Evolutionary conservation across 2,888 invertebrate genomes (phyloP).

Genomic region (Phyllotreta cruciferae): DNA sequence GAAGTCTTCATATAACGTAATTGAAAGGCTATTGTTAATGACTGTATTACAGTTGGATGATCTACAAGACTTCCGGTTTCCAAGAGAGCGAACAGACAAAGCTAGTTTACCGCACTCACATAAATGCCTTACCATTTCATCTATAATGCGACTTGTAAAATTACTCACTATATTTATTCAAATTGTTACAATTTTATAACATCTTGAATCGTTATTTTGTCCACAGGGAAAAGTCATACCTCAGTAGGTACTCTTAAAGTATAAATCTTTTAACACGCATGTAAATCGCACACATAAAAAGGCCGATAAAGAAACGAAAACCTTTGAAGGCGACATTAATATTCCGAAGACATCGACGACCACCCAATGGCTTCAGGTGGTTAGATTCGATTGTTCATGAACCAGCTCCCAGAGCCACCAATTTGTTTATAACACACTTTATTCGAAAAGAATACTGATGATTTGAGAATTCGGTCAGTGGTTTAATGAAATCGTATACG

Average conservation of each 20-base stretch:
- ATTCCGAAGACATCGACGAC: constrained; percentile 26
- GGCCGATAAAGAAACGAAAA: constrained; percentile 18
- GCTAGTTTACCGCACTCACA: constrained; percentile 48
- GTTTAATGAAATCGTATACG: constrained; percentile 5
- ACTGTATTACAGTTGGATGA: constrained; percentile 50
- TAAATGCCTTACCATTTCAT: constrained; percentile 40
- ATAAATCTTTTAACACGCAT: constrained; percentile 12
- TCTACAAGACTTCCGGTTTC: constrained; percentile 50
- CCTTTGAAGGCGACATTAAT: constrained; percentile 22
- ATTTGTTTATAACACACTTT: constrained; percentile 12
- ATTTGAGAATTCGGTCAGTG: constrained; percentile 2
- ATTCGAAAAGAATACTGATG: constrained; percentile 13
- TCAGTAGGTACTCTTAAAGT: not conserved
- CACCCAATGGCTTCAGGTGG: constrained; percentile 39
- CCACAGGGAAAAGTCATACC: too few relatives aligned
- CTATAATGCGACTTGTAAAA: constrained; percentile 17
- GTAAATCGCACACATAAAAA: constrained; percentile 9
- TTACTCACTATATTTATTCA: constrained; percentile 20
- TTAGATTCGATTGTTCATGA: constrained; percentile 36
- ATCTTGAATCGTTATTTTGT: not conserved
- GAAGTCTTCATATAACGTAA: constrained; percentile 2
- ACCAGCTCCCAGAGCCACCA: constrained; percentile 12
- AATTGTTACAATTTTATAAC: constrained; percentile 1
- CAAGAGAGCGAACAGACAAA: constrained; percentile 49
- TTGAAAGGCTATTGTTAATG: constrained; percentile 33